These are phyloP conservation scores for Pyralis farinalis DNA, from an alignment of 2,888 invertebrate genomes.

Conservation along the genomic window DNA sequence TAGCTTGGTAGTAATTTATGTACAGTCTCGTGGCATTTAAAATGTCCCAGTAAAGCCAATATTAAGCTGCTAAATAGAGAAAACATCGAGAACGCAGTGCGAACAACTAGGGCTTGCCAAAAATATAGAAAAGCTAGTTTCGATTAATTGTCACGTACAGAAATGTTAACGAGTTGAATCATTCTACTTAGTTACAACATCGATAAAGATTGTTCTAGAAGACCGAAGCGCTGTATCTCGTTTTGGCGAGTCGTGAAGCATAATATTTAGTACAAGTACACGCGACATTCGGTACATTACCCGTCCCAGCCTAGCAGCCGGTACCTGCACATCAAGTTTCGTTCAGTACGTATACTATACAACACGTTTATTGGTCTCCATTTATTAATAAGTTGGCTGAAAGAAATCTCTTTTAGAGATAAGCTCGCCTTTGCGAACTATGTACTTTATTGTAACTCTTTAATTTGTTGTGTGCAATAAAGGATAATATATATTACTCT, in stretches of 20 bases:
- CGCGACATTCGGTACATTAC: slow-evolving; percentile 76
- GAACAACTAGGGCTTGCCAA: slow-evolving; percentile 9
- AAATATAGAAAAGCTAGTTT: neutral
- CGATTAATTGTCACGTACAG: too few species aligned
- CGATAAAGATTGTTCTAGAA: too few species aligned
- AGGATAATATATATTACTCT: too few species aligned
- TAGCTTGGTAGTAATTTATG: slow-evolving; percentile 13
- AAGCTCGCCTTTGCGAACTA: too few species aligned
- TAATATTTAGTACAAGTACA: slow-evolving; percentile 33
- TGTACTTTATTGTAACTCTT: too few species aligned
- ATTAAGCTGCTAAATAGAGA: slow-evolving; percentile 12
- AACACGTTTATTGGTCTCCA: too few species aligned
- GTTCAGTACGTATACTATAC: neutral
- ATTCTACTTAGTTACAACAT: too few species aligned
- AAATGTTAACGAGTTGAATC: too few species aligned
- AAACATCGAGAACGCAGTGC: slow-evolving; percentile 18
- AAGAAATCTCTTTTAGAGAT: too few species aligned
- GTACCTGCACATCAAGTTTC: slow-evolving; percentile 77
- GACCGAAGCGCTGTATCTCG: too few species aligned
- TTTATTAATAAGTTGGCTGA: too few species aligned
- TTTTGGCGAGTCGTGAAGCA: slow-evolving; percentile 25
- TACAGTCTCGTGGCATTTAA: slow-evolving; percentile 13
- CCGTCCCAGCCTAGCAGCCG: slow-evolving; percentile 88
- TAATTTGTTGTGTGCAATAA: too few species aligned
- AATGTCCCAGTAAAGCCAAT: slow-evolving; percentile 16